Percentiles rank a stretch among this genome's conserved stretches.
phyloP scores from a whole-genome alignment of 1,140 invertebrate species.

The Ceratina australensis region DNA sequence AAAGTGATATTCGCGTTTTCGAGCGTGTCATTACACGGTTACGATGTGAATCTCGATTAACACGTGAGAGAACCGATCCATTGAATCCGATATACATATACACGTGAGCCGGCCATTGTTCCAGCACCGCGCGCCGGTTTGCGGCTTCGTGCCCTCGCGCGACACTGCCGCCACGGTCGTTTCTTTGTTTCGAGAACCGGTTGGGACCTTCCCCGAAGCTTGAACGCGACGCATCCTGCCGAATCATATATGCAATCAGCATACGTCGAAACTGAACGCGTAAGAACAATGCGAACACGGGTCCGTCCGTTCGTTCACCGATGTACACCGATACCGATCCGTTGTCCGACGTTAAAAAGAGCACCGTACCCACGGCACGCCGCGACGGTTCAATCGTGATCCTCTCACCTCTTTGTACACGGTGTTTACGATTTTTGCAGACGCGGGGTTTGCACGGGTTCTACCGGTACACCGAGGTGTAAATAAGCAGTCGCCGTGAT shows the following conservation, averaged over 20 bases:
- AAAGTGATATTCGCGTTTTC: background rate
- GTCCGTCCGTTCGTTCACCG: background rate
- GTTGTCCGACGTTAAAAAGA: conserved; percentile 4
- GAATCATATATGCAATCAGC: conserved; percentile 27
- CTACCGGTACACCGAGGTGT: conserved; percentile 58
- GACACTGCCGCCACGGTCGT: conserved; percentile 2
- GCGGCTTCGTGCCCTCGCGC: conserved; percentile 11
- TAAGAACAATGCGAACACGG: too few species aligned
- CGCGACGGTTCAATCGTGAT: too few species aligned
- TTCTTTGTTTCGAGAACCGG: conserved; percentile 48
- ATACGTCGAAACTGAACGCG: conserved; percentile 6
- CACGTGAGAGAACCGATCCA: conserved; percentile 40
- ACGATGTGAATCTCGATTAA: conserved; percentile 50
- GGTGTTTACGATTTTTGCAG: conserved; percentile 71
- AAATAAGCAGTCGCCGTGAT: conserved; percentile 71
- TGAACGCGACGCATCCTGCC: background rate
- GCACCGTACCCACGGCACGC: too few species aligned
- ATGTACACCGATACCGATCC: conserved; percentile 23
- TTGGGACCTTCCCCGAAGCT: background rate
- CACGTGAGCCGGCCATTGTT: conserved; percentile 27
- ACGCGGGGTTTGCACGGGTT: conserved; percentile 56
- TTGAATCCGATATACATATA: conserved; percentile 25
- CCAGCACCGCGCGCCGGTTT: background rate
- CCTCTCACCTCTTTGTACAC: conserved; percentile 45
- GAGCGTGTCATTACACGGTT: conserved; percentile 41